A percentile compares a stretch with the other conserved stretches of the same genome.
phyloP scores from a whole-genome alignment of 2,113 vertebrate species.

The Verasper variegatus region DNA sequence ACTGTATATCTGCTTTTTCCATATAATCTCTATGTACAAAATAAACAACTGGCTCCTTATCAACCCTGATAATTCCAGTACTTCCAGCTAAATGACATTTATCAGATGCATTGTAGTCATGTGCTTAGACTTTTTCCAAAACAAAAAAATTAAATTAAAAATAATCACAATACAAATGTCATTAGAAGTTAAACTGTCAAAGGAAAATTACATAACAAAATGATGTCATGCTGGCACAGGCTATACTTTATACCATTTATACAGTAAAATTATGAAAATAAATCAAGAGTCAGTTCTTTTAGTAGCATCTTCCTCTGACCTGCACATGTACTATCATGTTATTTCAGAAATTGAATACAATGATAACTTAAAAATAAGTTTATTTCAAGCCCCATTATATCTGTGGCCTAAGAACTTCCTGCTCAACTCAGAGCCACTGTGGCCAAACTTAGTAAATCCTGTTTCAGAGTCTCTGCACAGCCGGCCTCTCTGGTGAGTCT shows the following conservation, averaged over 20 bases:
- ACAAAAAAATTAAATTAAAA: conserved; percentile 5
- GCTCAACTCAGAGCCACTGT: conserved; percentile 68
- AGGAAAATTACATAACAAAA: conserved; percentile 41
- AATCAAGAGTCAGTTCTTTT: conserved; percentile 10
- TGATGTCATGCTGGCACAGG: conserved; percentile 21
- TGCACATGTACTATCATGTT: background rate
- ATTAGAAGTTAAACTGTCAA: conserved; percentile 12
- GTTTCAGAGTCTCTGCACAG: conserved; percentile 71
- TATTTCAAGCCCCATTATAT: background rate
- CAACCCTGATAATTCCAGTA: conserved; percentile 45
- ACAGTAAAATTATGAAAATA: conserved; percentile 41
- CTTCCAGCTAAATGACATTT: conserved; percentile 40
- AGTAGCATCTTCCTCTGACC: conserved; percentile 10
- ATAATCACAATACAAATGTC: conserved; percentile 13
- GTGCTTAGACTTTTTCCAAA: conserved; percentile 1
- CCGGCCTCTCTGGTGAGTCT: conserved; percentile 64
- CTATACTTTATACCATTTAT: conserved; percentile 32
- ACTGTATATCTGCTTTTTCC: conserved; percentile 35
- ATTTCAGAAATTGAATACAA: background rate
- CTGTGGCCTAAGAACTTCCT: background rate
- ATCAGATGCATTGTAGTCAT: conserved; percentile 13
- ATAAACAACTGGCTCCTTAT: conserved; percentile 64
- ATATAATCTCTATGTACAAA: conserved; percentile 71
- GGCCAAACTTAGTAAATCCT: conserved; percentile 70
- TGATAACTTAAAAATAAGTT: background rate